Evolutionary conservation across 2,113 vertebrate species (phyloP).

Genomic region (Pelecanoides urinatrix): DNA sequence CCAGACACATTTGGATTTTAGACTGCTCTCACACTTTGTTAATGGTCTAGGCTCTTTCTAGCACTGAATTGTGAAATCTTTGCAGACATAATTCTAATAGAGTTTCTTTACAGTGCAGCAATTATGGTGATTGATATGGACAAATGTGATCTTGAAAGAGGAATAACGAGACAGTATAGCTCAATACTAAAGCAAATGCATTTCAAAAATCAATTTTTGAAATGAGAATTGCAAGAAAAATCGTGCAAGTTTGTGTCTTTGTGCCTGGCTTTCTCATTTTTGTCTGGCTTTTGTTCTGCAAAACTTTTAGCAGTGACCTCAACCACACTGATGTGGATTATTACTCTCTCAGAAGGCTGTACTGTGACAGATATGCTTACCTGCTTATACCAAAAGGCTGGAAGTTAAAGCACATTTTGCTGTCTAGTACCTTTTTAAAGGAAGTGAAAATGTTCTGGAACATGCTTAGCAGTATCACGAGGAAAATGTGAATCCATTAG

Average conservation of each 20-base stretch:
- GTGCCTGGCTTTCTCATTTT: neutral
- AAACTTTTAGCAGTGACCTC: conserved; percentile 17
- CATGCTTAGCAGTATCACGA: neutral
- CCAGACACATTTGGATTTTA: neutral
- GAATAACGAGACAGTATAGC: neutral
- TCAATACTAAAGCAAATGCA: neutral
- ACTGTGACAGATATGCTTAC: neutral
- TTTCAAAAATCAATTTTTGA: conserved; percentile 25
- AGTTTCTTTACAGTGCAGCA: neutral
- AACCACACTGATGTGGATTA: neutral
- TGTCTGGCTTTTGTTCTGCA: neutral
- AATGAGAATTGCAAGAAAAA: neutral
- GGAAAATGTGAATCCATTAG: neutral
- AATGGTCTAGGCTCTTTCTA: neutral
- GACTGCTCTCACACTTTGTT: neutral
- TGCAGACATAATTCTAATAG: neutral
- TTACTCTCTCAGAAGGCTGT: neutral
- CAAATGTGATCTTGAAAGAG: conserved; percentile 26
- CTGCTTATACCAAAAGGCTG: neutral
- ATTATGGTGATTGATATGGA: conserved; percentile 12
- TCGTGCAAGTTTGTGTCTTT: neutral
- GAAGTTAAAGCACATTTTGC: neutral
- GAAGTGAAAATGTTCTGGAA: neutral
- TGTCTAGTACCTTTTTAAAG: neutral
- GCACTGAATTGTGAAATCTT: neutral